Evolutionary conservation across 23 tunicate species (phyloP).

Genomic region (Trididemnum miniatum): DNA sequence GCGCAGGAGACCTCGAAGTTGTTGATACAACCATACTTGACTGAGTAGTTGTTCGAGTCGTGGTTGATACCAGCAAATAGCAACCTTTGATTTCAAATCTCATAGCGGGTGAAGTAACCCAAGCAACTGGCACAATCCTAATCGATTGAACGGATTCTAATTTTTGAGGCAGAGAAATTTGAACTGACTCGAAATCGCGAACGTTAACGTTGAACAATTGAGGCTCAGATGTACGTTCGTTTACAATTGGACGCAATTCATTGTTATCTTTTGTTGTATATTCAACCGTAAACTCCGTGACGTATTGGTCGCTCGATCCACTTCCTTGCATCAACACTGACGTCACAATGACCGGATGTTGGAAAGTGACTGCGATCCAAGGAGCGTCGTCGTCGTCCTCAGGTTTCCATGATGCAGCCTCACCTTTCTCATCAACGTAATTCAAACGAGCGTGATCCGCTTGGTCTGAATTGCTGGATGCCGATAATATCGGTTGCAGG

Average conservation of each 20-base stretch:
- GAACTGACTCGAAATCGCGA: neutral
- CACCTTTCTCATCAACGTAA: conserved; percentile 34
- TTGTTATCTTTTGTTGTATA: conserved; percentile 26
- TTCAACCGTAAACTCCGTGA: conserved; percentile 31
- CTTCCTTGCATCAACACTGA: conserved; percentile 52
- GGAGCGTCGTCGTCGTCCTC: conserved; percentile 48
- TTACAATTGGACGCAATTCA: conserved; percentile 30
- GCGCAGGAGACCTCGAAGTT: neutral
- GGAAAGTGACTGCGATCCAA: conserved; percentile 61
- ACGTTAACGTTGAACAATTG: conserved; percentile 30
- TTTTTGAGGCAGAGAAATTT: conserved; percentile 26
- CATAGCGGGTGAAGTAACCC: conserved; percentile 51
- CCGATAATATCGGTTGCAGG: conserved; percentile 45
- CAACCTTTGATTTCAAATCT: conserved; percentile 68
- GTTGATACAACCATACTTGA: conserved; percentile 45
- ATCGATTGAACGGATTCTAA: conserved; percentile 40
- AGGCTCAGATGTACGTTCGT: neutral
- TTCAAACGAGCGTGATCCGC: conserved; percentile 48
- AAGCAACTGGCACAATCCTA: conserved; percentile 31
- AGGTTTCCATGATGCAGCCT: conserved; percentile 53
- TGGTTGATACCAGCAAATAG: conserved; percentile 40
- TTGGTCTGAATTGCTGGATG: conserved; percentile 54
- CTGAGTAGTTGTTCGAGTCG: conserved; percentile 39
- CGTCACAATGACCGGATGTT: conserved; percentile 63
- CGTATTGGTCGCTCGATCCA: conserved; percentile 14